Percentiles rank a stretch among this genome's conserved stretches.
These are phyloP conservation scores for Puffinus mauretanicus DNA, from an alignment of 2,113 vertebrate species.

Conservation along the genomic window DNA sequence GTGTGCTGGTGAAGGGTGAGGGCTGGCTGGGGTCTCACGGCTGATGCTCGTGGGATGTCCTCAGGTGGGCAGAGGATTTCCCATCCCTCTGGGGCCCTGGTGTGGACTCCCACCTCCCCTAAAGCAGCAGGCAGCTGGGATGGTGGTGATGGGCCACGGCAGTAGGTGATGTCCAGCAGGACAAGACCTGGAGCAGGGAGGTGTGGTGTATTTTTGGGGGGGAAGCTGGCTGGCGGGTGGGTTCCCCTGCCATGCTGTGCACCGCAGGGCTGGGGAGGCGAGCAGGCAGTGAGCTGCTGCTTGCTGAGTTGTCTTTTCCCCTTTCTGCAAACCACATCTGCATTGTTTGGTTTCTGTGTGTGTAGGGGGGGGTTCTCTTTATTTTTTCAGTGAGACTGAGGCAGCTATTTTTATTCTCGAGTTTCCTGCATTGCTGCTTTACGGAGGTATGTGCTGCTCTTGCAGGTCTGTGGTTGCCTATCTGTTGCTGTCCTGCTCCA, in stretches of 20 bases:
- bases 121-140: not conserved
- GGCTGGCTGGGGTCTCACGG: not conserved
- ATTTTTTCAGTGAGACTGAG: not conserved
- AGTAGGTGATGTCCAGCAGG: not conserved
- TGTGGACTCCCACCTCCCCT: not conserved
- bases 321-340: not conserved
- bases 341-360: not conserved
- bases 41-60: fast-evolving
- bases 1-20: fast-evolving
- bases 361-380: not conserved
- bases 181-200: not conserved
- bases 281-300: not conserved
- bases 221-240: too few relatives aligned
- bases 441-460: not conserved
- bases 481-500: not conserved
- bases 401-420: not conserved
- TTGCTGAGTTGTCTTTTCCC: not conserved
- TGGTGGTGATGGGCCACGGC: fast-evolving
- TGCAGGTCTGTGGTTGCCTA: not conserved
- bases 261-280: not conserved
- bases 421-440: constrained; percentile 16
- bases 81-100: not conserved
- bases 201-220: not conserved
- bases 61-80: not conserved
- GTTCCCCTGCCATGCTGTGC: not conserved